Conservation (phyloP, 2,113 vertebrate species). For the Ciconia maguari region DNA sequence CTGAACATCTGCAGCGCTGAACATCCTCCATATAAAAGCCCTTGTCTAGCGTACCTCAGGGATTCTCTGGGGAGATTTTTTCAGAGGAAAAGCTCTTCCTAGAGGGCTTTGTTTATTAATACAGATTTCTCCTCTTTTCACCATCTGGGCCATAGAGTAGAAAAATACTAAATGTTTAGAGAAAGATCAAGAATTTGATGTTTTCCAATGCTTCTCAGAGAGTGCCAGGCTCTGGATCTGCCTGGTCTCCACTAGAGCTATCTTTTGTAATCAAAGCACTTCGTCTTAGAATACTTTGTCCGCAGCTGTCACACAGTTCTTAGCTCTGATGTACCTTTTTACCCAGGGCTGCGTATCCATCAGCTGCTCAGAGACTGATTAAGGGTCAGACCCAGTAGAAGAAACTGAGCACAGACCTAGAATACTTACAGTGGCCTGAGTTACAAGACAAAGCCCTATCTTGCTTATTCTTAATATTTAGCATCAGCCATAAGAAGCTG, state of each 20-base stretch:
- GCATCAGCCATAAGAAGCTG: background rate
- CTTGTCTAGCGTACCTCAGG: background rate
- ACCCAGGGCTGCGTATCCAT: background rate
- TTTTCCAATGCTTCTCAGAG: background rate
- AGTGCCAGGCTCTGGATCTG: background rate
- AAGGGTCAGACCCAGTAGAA: background rate
- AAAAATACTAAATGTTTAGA: background rate
- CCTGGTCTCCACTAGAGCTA: background rate
- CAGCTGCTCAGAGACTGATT: background rate
- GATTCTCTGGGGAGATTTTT: background rate
- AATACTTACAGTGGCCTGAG: background rate
- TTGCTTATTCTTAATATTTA: background rate
- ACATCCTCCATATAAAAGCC: background rate
- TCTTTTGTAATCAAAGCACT: background rate
- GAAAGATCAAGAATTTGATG: background rate
- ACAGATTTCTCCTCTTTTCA: background rate
- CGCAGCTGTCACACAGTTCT: background rate
- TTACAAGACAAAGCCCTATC: background rate
- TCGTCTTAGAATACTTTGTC: background rate
- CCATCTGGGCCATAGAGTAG: background rate
- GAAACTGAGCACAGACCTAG: background rate
- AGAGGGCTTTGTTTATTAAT: background rate
- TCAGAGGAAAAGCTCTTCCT: background rate
- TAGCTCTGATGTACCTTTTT: background rate
- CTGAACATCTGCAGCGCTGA: background rate